Evolutionary conservation across 2,113 vertebrate species (phyloP).

Genomic region (Perca schrenkii): DNA sequence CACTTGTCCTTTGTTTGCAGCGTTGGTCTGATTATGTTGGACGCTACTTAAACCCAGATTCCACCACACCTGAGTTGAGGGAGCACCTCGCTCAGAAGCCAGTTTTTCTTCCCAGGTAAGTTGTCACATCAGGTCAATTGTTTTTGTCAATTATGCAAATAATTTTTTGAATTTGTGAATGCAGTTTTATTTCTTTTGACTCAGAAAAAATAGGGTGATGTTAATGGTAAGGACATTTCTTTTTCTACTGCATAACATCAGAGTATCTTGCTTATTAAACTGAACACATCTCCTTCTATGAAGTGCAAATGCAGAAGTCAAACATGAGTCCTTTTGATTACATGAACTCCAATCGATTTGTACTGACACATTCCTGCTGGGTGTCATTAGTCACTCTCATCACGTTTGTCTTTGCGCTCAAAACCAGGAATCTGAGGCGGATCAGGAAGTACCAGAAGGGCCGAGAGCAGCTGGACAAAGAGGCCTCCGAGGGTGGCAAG

Average conservation of each 20-base stretch:
- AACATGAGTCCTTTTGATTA: neutral
- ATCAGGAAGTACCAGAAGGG: conserved; percentile 97
- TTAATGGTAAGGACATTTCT: conserved; percentile 4
- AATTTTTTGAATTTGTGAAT: conserved; percentile 3
- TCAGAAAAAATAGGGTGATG: neutral
- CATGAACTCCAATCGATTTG: neutral
- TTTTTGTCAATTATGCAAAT: neutral
- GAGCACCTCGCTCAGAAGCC: conserved; percentile 98
- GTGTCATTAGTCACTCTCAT: conserved; percentile 21
- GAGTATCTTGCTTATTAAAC: neutral
- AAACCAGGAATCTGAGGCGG: conserved; percentile 91
- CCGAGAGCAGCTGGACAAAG: conserved; percentile 94
- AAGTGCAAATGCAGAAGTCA: neutral
- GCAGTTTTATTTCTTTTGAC: conserved; percentile 16
- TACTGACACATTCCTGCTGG: neutral
- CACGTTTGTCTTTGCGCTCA: conserved; percentile 28
- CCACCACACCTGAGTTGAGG: conserved; percentile 94
- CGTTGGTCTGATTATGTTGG: conserved; percentile 97
- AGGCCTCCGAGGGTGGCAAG: conserved; percentile 88
- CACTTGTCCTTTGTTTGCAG: conserved; percentile 75
- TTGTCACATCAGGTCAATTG: neutral
- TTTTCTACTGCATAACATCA: conserved; percentile 5
- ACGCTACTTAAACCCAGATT: conserved; percentile 94
- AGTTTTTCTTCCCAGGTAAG: conserved; percentile 96
- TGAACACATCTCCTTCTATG: neutral